Percentiles rank a stretch among this genome's conserved stretches.
Conservation (phyloP, 2,797 vertebrate species). For the Tapera naevia region DNA sequence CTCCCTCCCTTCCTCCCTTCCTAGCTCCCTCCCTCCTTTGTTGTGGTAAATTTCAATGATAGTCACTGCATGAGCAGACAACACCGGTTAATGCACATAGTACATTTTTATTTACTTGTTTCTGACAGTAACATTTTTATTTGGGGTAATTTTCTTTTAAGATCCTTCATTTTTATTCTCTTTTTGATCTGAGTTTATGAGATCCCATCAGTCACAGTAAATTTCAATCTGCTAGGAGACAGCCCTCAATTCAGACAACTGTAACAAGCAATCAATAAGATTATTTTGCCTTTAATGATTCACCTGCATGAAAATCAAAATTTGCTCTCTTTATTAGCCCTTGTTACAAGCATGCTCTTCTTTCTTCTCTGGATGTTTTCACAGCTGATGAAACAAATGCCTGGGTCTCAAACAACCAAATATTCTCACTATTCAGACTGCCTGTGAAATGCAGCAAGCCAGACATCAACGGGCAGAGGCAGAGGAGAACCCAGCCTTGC, state of each 20-base stretch:
- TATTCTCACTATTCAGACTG: neutral
- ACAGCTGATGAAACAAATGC: neutral
- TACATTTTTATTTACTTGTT: slow-evolving; percentile 21
- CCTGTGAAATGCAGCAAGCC: neutral
- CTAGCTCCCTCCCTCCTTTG: too few relatives aligned
- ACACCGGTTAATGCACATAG: neutral
- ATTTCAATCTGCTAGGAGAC: slow-evolving; percentile 21
- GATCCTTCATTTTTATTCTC: slow-evolving; percentile 39
- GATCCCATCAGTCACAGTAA: slow-evolving; percentile 27
- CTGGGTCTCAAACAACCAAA: accelerated
- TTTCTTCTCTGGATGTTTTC: neutral
- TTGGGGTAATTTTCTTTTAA: slow-evolving; percentile 38
- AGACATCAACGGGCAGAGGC: accelerated
- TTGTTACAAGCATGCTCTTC: neutral
- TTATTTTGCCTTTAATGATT: slow-evolving; percentile 52
- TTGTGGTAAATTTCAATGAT: neutral
- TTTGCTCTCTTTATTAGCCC: slow-evolving; percentile 4
- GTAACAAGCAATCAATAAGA: slow-evolving; percentile 47
- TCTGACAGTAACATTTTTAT: slow-evolving; percentile 43
- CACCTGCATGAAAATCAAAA: slow-evolving; percentile 29
- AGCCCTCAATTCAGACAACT: slow-evolving; percentile 33
- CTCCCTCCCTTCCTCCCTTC: too few relatives aligned
- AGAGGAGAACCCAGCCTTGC: neutral
- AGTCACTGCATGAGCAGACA: neutral
- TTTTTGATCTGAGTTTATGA: slow-evolving; percentile 49